phyloP scores from a whole-genome alignment of 2,797 vertebrate genomes.

The Enteromius mattozi region DNA sequence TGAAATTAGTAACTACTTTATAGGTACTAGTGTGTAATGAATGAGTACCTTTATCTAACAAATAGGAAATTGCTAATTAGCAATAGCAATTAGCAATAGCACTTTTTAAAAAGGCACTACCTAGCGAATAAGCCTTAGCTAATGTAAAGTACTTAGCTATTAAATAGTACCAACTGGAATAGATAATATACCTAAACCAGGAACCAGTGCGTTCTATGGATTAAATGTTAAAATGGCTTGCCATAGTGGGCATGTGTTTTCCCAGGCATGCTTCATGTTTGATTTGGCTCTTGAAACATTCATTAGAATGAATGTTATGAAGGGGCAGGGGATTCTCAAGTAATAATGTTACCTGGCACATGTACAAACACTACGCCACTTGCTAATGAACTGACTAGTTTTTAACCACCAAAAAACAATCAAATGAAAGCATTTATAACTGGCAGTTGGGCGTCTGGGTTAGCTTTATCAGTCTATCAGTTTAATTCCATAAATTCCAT shows the following conservation, averaged over 20 bases:
- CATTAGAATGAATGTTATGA: constrained; percentile 53
- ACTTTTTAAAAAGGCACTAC: no score
- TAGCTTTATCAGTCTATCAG: background rate
- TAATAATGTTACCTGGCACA: constrained; percentile 28
- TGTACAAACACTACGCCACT: constrained; percentile 20
- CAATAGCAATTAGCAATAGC: no score
- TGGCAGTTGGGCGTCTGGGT: background rate
- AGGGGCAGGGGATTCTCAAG: constrained; percentile 41
- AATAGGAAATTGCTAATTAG: no score
- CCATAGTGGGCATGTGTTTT: constrained; percentile 46
- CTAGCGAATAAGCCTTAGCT: no score
- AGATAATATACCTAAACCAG: background rate
- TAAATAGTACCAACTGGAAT: background rate
- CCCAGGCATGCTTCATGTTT: constrained; percentile 52
- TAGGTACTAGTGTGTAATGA: background rate
- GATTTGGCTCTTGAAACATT: constrained; percentile 53
- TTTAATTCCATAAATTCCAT: background rate
- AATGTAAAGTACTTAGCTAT: background rate
- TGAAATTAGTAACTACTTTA: no score
- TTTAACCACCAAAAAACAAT: constrained; percentile 24
- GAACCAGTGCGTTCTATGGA: background rate
- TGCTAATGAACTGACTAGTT: constrained; percentile 44
- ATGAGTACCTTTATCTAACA: background rate
- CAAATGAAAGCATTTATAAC: background rate
- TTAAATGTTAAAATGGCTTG: background rate